Percentiles rank a stretch among this genome's conserved stretches.
These are phyloP conservation scores for Eupithecia inturbata DNA, from an alignment of 2,888 invertebrate genomes.

Conservation along the genomic window DNA sequence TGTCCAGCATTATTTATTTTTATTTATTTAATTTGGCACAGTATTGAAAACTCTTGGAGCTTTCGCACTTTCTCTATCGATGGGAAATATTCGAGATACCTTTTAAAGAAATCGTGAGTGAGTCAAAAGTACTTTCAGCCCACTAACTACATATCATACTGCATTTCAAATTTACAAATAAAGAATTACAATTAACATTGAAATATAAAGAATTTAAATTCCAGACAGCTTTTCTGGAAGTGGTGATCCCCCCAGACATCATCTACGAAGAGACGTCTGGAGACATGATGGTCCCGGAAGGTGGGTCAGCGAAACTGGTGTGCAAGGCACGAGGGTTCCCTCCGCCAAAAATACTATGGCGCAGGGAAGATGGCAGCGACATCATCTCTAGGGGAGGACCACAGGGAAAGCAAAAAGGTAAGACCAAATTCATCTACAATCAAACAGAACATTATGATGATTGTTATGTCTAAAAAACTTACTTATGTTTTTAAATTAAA, in stretches of 20 bases:
- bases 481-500: too few relatives aligned
- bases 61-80: not conserved
- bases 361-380: constrained; percentile 92
- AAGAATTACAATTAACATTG: too few relatives aligned
- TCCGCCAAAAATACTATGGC: constrained; percentile 93
- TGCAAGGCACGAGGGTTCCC: constrained; percentile 94
- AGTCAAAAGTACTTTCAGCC: not conserved
- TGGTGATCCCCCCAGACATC: constrained; percentile 96
- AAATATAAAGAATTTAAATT: constrained; percentile 11
- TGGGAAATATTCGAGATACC: not conserved
- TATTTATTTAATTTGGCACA: too few relatives aligned
- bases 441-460: not conserved
- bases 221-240: constrained; percentile 94
- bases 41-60: not conserved
- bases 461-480: not conserved
- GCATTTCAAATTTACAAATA: too few relatives aligned
- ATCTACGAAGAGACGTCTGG: constrained; percentile 95
- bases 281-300: constrained; percentile 97
- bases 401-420: constrained; percentile 90
- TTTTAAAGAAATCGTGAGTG: not conserved
- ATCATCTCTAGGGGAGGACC: constrained; percentile 90
- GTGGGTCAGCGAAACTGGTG: constrained; percentile 93
- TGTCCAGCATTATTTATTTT: too few relatives aligned
- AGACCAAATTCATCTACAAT: constrained; percentile 31
- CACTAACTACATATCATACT: too few relatives aligned